Evolutionary conservation across 2,797 vertebrate species (phyloP).

Genomic region (Coendou prehensilis): DNA sequence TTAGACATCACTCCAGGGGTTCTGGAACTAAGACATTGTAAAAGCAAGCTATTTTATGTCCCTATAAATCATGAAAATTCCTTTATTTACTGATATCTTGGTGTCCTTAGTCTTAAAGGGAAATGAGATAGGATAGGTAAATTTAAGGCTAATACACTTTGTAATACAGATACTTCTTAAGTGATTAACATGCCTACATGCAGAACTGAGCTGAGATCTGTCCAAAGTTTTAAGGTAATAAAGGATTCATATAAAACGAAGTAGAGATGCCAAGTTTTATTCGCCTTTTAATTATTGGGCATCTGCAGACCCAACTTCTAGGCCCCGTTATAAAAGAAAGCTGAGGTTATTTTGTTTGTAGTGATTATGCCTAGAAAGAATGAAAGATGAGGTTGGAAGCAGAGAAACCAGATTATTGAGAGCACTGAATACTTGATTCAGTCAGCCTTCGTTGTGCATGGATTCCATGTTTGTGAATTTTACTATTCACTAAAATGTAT

Average conservation of each 20-base stretch:
- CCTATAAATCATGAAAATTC: not conserved
- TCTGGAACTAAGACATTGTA: not conserved
- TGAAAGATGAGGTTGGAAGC: not conserved
- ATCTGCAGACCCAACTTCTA: not conserved
- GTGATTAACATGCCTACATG: not conserved
- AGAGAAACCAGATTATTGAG: not conserved
- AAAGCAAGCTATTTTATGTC: not conserved
- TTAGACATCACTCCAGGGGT: not conserved
- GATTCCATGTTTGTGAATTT: not conserved
- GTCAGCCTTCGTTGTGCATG: not conserved
- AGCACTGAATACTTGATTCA: not conserved
- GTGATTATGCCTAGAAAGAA: not conserved
- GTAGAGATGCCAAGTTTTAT: not conserved
- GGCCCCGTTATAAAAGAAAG: not conserved
- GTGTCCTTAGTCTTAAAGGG: not conserved
- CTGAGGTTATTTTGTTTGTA: not conserved
- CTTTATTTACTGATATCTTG: not conserved
- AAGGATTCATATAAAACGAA: not conserved
- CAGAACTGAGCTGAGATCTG: not conserved
- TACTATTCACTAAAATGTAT: not conserved
- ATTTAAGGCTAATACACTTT: not conserved
- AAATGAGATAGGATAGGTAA: not conserved
- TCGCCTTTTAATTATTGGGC: not conserved
- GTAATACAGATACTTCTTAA: not conserved
- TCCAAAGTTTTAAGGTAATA: not conserved